Base-by-base conservation (phyloP, 2,888 invertebrate genomes). In the Eucera pruinosa region DNA sequence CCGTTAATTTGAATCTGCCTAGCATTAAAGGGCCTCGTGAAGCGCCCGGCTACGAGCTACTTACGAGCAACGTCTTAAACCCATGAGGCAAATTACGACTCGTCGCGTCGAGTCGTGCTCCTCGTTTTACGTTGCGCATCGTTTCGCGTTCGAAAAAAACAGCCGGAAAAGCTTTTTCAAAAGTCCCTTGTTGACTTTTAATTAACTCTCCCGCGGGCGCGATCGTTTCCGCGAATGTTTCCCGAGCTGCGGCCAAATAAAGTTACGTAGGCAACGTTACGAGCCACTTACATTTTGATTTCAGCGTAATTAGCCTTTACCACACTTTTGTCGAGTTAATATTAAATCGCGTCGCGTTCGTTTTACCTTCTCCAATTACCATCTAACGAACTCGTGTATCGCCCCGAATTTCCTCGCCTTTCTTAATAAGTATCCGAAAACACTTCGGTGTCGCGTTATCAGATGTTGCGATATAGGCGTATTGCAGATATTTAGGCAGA, bases 1-100 rank as follows among this genome's bases (percentile, higher is more conserved):
- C 62, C 74, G 72, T 78, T 84, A 75, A 84, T 84, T 74, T 70
- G 75, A 71, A 83, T 83, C 70, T 74, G 11, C 2, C 33, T 62
- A 54, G 55, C 67, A 27, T 61, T 39, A 18, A 41, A 65, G 60
- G 62, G 43, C 65, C n/a, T n/a, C n/a, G n/a, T n/a, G n/a, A n/a
- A n/a, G n/a, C n/a, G n/a, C n/a, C n/a, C n/a, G n/a, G n/a, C n/a
- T n/a, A n/a, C n/a, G n/a, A n/a, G n/a, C n/a, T n/a, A n/a, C n/a
- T n/a, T n/a, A n/a, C n/a, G n/a, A n/a, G n/a, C n/a, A 64, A 65
- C 47, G 47, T 39, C 39, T 64, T 15, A 15, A 36, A 57, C 11
- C 41, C 18, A 36, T 52, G 52, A 41, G 30, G 61, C n/a, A 57
- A 69, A 69, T 57, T 50, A 50, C 30, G 33, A n/a, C 36, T 3